Base-by-base conservation (phyloP, 2,113 vertebrate species). In the Megalops atlanticus region DNA sequence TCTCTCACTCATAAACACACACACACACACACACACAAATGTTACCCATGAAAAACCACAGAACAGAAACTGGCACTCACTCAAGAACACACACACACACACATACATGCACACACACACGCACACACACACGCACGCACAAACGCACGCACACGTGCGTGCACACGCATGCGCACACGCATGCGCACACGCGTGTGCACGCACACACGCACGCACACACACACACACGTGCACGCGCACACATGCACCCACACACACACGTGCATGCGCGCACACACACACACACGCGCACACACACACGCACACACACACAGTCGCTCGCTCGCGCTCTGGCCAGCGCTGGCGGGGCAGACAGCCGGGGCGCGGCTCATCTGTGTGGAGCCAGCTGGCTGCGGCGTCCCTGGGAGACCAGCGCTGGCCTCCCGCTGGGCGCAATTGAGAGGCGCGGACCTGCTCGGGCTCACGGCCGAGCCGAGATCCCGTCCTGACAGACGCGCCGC, bases 371-470 rank as follows among this genome's bases (percentile, higher is more conserved):
- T 86, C 85, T 88, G 85, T 86, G 86, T 70, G 83, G 83, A 87
- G 85, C 86, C 85, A 88, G 86, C 86, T 89, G 88, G 86, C 86
- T 85, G 84, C 41, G 81, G 85, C 70, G 74, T 86, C 86, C 86
- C 86, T 43, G 74, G 78, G 85, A 85, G 77, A 80, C 78, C 80
- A 81, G 84, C 81, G 83, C 82, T 81, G 73, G 77, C 82, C 83
- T 73, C 88, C 88, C 68, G 82, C 86, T 81, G 85, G 64, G 88
- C 70, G 84, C 85, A 81, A 86, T 82, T 86, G 85, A 88, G 88
- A 87, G 84, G 77, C 77, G 72, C 69, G 86, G 83, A 84, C 82
- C 86, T 82, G 78, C 81, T 84, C 85, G 80, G 80, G 76, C 84
- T 83, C 84, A 82, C 74, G 80, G 76, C 84, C 78, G 80, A 84